These are phyloP conservation scores for Cryptosula pallasiana DNA, from an alignment of 2,888 invertebrate species.

Conservation along the genomic window DNA sequence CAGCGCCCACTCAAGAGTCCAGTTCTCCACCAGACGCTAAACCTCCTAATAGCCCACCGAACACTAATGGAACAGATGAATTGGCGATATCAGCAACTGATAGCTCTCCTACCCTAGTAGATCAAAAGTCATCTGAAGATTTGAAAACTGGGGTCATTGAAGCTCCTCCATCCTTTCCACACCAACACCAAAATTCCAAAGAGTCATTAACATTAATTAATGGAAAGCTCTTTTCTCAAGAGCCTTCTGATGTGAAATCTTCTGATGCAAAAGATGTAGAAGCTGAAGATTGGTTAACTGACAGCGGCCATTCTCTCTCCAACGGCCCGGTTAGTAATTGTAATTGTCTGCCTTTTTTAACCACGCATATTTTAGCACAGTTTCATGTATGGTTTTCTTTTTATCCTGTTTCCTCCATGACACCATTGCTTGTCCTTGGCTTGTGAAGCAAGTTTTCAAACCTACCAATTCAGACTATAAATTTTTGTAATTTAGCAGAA, in stretches of 20 bases:
- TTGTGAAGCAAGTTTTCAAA: no score
- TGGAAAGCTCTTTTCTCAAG: background rate
- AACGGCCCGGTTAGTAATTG: slow-evolving; percentile 11
- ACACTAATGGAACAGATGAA: background rate
- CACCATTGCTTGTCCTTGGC: no score
- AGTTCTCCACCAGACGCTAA: background rate
- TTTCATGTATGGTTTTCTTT: no score
- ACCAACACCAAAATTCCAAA: no score
- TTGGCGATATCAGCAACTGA: background rate
- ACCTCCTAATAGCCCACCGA: background rate
- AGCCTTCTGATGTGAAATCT: background rate
- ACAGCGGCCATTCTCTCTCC: slow-evolving; percentile 3
- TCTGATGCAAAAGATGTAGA: no score
- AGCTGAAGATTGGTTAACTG: slow-evolving; percentile 1
- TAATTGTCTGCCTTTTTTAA: background rate
- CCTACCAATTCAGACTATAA: no score
- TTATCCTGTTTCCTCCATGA: no score
- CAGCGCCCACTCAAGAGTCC: background rate
- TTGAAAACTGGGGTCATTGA: background rate
- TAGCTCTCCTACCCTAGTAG: background rate
- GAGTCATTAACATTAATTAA: no score
- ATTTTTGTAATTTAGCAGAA: no score
- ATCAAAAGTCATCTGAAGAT: background rate
- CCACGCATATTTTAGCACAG: background rate
- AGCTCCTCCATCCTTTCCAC: background rate